Conservation (phyloP, 2,113 vertebrate genomes). For the Mesitornis unicolor region DNA sequence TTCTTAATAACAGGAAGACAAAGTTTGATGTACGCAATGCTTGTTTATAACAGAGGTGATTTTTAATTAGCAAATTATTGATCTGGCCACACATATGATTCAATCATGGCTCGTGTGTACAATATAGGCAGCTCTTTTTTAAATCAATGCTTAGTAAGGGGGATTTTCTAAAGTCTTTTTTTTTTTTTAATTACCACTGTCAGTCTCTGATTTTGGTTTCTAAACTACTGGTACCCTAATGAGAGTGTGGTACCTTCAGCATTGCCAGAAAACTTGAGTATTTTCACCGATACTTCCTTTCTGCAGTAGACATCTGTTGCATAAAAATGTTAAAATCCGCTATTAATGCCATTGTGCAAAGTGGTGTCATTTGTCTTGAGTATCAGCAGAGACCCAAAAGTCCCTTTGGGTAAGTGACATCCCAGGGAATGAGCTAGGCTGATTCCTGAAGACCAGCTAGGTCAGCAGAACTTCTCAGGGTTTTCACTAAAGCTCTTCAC, state of each 20-base stretch:
- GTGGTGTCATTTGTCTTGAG: not conserved
- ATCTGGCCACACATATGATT: not conserved
- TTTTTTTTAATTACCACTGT: not conserved
- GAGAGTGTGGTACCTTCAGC: not conserved
- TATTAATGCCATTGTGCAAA: not conserved
- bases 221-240: not conserved
- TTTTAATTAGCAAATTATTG: not conserved
- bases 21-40: not conserved
- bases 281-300: not conserved
- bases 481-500: not conserved
- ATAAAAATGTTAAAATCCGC: slow-evolving; percentile 14
- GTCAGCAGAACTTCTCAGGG: not conserved
- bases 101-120: not conserved
- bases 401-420: not conserved
- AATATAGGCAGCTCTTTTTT: not conserved
- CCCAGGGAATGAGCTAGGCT: not conserved
- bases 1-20: not conserved
- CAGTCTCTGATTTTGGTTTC: not conserved
- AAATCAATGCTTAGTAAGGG: not conserved
- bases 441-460: not conserved
- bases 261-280: not conserved
- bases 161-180: not conserved
- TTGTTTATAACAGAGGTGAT: not conserved
- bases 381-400: not conserved
- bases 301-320: not conserved